These are phyloP conservation scores for Alces alces DNA, from an alignment of 2,113 vertebrate species.

Conservation along the genomic window DNA sequence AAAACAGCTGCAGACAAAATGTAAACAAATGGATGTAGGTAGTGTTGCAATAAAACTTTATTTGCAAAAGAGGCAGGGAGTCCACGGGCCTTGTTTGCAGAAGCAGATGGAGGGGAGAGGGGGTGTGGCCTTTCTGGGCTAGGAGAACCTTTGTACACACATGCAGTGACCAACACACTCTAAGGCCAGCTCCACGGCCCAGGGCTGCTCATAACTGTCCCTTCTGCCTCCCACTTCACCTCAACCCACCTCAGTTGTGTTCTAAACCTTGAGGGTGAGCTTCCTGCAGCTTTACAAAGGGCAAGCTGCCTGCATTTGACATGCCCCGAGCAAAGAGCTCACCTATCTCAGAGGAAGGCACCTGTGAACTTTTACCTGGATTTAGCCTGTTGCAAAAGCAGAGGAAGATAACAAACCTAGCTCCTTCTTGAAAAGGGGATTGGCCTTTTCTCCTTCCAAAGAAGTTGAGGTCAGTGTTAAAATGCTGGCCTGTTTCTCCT, in stretches of 20 bases:
- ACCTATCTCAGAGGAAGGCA: background rate
- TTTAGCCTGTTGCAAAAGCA: background rate
- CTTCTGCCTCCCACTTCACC: background rate
- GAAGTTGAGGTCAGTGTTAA: background rate
- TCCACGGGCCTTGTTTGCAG: background rate
- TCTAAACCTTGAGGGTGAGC: background rate
- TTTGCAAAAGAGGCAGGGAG: background rate
- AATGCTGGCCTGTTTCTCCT: background rate
- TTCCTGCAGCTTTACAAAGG: background rate
- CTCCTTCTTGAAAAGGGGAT: background rate
- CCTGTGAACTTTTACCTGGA: background rate
- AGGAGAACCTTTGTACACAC: background rate
- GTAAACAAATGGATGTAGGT: background rate
- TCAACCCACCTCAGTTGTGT: background rate
- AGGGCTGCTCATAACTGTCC: background rate
- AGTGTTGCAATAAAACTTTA: background rate
- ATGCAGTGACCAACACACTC: background rate
- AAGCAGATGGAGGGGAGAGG: background rate
- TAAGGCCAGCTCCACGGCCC: background rate
- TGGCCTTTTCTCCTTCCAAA: background rate
- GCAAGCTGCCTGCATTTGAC: background rate
- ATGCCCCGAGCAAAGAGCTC: slow-evolving; percentile 37
- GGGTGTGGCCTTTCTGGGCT: background rate
- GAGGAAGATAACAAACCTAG: background rate
- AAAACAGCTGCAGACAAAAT: background rate